A percentile compares a stretch with the other conserved stretches of the same genome.
Evolutionary conservation across 2,888 invertebrate species (phyloP).

Genomic region (Syrphus vitripennis): DNA sequence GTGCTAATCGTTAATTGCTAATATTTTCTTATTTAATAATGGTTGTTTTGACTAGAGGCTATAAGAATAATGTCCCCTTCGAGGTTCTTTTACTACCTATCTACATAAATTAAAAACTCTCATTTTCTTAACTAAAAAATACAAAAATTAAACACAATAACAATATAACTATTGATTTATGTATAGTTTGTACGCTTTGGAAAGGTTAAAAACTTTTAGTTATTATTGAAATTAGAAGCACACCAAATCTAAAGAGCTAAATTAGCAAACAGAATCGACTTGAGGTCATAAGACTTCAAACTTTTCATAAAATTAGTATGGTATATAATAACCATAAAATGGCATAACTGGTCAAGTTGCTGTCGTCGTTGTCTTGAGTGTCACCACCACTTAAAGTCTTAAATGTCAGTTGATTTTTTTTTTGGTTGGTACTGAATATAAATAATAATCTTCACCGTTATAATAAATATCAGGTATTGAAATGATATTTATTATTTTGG

Average conservation of each 20-base stretch:
- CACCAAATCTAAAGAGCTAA: neutral
- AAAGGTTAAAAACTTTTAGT: constrained; percentile 1
- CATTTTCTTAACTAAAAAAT: neutral
- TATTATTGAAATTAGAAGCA: neutral
- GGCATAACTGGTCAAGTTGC: neutral
- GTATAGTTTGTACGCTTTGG: neutral
- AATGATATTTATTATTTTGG: neutral
- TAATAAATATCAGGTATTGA: constrained; percentile 23
- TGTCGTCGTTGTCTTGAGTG: neutral
- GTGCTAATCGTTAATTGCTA: neutral
- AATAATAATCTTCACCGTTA: constrained; percentile 41
- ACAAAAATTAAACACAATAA: neutral
- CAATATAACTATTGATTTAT: constrained; percentile 19
- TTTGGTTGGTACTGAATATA: constrained; percentile 9
- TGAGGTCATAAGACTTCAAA: constrained; percentile 13
- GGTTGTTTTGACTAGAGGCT: constrained; percentile 13
- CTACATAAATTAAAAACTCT: constrained; percentile 9
- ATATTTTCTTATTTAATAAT: constrained; percentile 8
- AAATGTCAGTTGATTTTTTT: constrained; percentile 54
- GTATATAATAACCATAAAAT: constrained; percentile 17
- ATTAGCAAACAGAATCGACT: neutral
- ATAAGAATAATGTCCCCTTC: constrained; percentile 41
- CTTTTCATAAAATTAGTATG: neutral
- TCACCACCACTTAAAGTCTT: constrained; percentile 16
- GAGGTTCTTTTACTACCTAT: constrained; percentile 29